Base-by-base conservation (phyloP, 2,113 vertebrate species). In the Philantomba maxwellii region DNA sequence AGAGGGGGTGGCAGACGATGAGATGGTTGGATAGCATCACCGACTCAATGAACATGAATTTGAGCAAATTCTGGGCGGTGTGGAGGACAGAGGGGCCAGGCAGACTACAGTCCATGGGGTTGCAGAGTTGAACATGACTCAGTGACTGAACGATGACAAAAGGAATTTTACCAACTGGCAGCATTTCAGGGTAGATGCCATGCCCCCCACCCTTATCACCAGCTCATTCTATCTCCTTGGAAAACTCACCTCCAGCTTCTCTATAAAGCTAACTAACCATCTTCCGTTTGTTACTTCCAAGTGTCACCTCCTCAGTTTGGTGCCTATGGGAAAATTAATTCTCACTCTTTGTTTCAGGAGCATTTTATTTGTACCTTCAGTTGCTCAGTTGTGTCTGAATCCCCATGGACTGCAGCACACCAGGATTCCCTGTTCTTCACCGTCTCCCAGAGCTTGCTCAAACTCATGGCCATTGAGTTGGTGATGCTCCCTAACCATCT, bases 181-280 rank as follows among this genome's bases (percentile, higher is more conserved):
- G 17, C 15, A 5, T 5, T 36, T 2, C 21, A 82, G 0, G 9
- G 36, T n/a, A 39, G 57, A 43, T 1, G 1, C 36, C 13, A 8
- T 1, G 2, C 12, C 10, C 15, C 2, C 2, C 2, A 4, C 47
- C 28, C 21, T 10, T 1, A 28, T 1, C 3, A 45, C 62, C 1
- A 5, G 15, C 47, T 49, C 11, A 4, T 7, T 43, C 13, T 0
- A 0, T 55, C 45, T 47, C 64, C 28, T 21, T 36, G 19, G 75
- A 19, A 87, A 82, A 26, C 14, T 25, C 30, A 10, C 47, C 13
- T 77, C 55, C 7, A 1, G n/a, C 55, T 43, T 6, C 80, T 43
- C 45, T 28, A 2, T 47, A 10, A 36, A 82, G 47, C 60, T 36
- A 33, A 47, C 49, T n/a, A 4, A 17, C 17, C 33, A 8, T 3